Evolutionary conservation across 2,113 vertebrate species (phyloP).

Genomic region (Micromys minutus): DNA sequence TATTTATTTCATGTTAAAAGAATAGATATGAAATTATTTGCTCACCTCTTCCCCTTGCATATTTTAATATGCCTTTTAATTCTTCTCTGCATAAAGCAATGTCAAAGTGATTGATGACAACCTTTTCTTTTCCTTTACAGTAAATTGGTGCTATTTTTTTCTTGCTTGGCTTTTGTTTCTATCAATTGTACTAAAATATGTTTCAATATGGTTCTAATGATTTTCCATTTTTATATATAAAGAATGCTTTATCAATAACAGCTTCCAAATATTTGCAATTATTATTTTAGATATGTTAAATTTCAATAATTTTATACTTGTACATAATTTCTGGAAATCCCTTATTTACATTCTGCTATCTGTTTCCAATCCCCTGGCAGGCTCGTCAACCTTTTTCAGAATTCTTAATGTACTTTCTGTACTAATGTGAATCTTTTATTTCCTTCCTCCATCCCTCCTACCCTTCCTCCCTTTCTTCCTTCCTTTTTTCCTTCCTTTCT

Average conservation of each 20-base stretch:
- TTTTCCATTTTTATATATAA: not conserved
- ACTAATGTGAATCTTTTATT: not conserved
- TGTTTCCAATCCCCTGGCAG: too few relatives aligned
- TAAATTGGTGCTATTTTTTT: not conserved
- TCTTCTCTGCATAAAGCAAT: not conserved
- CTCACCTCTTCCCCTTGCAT: not conserved
- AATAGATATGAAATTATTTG: not conserved
- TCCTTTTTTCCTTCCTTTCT: fast-evolving
- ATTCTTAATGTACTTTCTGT: not conserved
- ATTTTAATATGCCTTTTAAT: not conserved
- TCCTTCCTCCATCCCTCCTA: not conserved
- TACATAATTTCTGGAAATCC: too few relatives aligned
- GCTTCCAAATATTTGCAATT: not conserved
- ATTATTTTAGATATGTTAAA: not conserved
- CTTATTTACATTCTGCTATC: not conserved
- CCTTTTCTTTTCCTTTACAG: not conserved
- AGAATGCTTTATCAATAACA: not conserved
- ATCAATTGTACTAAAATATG: not conserved
- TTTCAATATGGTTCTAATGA: not conserved
- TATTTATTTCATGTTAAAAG: not conserved
- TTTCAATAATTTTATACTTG: not conserved
- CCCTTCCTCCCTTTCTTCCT: fast-evolving
- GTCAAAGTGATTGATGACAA: not conserved
- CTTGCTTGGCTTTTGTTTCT: not conserved
- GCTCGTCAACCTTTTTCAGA: too few relatives aligned